Percentiles rank a stretch among this genome's conserved stretches.
These are phyloP conservation scores for Slavum lentiscoides DNA, from an alignment of 2,888 invertebrate species.

Conservation along the genomic window DNA sequence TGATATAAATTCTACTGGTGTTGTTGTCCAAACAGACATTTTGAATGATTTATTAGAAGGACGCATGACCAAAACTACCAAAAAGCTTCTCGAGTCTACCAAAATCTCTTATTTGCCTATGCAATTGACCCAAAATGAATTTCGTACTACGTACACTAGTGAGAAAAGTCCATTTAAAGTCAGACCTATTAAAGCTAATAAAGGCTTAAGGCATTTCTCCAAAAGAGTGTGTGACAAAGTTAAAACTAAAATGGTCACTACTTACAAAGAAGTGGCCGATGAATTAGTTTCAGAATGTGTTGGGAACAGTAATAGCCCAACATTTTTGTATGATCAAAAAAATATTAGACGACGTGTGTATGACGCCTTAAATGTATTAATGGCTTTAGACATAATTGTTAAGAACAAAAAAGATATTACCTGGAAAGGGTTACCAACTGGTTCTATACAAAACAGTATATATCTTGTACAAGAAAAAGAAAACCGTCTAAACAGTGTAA, in stretches of 20 bases:
- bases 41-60: constrained; percentile 47
- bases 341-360: constrained; percentile 50
- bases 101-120: constrained; percentile 49
- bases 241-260: constrained; percentile 47
- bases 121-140: constrained; percentile 41
- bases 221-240: constrained; percentile 52
- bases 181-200: constrained; percentile 44
- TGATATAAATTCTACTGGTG: constrained; percentile 33
- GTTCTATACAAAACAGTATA: constrained; percentile 45
- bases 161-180: constrained; percentile 47
- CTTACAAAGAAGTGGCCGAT: constrained; percentile 52
- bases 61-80: constrained; percentile 43
- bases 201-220: constrained; percentile 51
- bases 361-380: constrained; percentile 52
- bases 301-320: constrained; percentile 30
- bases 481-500: constrained; percentile 43
- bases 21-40: constrained; percentile 41
- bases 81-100: constrained; percentile 45
- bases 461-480: constrained; percentile 53
- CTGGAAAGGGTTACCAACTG: constrained; percentile 49
- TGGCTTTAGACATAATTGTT: constrained; percentile 47
- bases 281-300: constrained; percentile 49
- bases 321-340: constrained; percentile 51
- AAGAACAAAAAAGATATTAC: constrained; percentile 52
- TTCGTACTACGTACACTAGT: constrained; percentile 26